These are phyloP conservation scores for Pterocles gutturalis DNA, from an alignment of 2,113 vertebrate species.

Conservation along the genomic window DNA sequence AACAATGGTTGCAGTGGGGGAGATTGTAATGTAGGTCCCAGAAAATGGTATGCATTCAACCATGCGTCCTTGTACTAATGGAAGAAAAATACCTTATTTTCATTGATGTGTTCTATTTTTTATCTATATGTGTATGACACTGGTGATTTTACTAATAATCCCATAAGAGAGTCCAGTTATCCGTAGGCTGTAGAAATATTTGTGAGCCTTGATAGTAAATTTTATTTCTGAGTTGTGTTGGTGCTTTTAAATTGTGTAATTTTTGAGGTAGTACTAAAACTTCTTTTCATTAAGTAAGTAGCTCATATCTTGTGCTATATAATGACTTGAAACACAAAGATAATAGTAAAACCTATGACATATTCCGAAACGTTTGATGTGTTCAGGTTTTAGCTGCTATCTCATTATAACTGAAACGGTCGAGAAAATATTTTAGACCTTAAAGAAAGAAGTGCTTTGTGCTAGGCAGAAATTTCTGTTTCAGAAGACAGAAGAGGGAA, in stretches of 20 bases:
- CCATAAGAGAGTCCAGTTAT: not conserved
- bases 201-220: not conserved
- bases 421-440: not conserved
- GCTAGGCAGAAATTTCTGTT: not conserved
- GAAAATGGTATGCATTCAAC: not conserved
- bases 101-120: not conserved
- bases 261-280: not conserved
- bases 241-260: not conserved
- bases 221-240: not conserved
- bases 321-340: not conserved
- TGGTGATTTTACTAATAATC: not conserved
- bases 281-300: not conserved
- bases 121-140: not conserved
- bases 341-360: not conserved
- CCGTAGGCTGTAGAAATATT: not conserved
- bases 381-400: not conserved
- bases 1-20: not conserved
- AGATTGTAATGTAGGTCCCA: not conserved
- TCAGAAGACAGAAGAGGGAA: too few species aligned
- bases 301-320: not conserved
- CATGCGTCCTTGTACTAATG: fast-evolving
- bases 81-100: not conserved
- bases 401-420: not conserved
- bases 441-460: not conserved
- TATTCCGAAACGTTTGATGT: not conserved